Conservation (phyloP, 2,113 vertebrate genomes). For the Trinectes maculatus region DNA sequence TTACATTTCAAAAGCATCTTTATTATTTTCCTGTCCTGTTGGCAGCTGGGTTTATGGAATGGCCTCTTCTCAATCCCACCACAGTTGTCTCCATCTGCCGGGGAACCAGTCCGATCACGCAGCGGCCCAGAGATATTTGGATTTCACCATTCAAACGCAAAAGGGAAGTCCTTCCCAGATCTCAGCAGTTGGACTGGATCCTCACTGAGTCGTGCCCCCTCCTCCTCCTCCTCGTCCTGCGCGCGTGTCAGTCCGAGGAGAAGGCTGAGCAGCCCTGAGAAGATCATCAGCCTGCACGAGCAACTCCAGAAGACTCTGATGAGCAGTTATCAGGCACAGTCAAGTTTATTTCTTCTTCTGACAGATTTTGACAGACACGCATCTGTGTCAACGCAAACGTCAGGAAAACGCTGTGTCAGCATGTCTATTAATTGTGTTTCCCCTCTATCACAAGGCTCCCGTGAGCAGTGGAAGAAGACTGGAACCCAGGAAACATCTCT, state of each 20-base stretch:
- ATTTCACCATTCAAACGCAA: background rate
- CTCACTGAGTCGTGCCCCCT: background rate
- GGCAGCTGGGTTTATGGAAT: background rate
- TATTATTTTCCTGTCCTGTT: too few species aligned
- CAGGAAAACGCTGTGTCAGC: background rate
- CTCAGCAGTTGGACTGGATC: background rate
- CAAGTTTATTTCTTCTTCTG: background rate
- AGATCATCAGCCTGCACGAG: slow-evolving; percentile 72
- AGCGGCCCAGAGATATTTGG: slow-evolving; percentile 20
- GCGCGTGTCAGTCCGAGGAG: background rate
- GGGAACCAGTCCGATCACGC: slow-evolving; percentile 2
- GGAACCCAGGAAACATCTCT: slow-evolving; percentile 45
- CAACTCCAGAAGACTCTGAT: slow-evolving; percentile 71
- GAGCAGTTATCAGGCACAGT: slow-evolving; percentile 71
- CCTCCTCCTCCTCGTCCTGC: background rate
- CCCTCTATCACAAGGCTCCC: slow-evolving; percentile 43
- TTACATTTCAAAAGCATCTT: too few species aligned
- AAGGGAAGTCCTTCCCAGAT: slow-evolving; percentile 28
- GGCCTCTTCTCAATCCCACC: slow-evolving; percentile 7
- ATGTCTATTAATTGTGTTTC: slow-evolving; percentile 6
- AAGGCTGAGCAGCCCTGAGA: slow-evolving; percentile 70
- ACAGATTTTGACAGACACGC: background rate
- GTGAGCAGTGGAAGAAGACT: slow-evolving; percentile 47
- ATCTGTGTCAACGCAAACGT: too few species aligned
- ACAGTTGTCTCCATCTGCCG: slow-evolving; percentile 52